Percentiles rank a stretch among this genome's conserved stretches.
phyloP scores from a whole-genome alignment of 2,888 invertebrate genomes.

The Macrostomum cliftonense region DNA sequence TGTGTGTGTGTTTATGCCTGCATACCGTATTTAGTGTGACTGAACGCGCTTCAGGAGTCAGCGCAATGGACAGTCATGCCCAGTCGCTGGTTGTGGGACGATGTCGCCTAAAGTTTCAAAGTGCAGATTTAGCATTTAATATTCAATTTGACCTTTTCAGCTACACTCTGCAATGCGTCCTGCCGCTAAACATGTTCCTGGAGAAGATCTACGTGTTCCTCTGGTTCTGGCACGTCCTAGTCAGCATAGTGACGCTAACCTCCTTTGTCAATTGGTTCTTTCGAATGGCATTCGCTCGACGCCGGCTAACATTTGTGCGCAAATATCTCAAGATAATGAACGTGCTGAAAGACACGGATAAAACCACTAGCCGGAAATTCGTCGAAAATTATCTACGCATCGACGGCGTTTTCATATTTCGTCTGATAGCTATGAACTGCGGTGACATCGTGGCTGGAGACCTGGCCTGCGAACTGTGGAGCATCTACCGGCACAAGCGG shows the following conservation, averaged over 20 bases:
- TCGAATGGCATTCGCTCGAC: constrained; percentile 18
- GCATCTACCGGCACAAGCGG: constrained; percentile 19
- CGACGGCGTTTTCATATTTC: constrained; percentile 32
- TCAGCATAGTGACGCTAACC: constrained; percentile 24
- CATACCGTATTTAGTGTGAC: too few relatives aligned
- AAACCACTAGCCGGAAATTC: constrained; percentile 30
- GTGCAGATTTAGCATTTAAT: too few relatives aligned
- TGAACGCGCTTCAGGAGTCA: too few relatives aligned
- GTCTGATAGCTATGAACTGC: constrained; percentile 20
- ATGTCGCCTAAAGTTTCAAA: too few relatives aligned
- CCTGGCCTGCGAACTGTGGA: constrained; percentile 19
- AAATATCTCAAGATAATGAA: constrained; percentile 39
- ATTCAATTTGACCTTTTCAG: background rate
- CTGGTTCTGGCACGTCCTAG: constrained; percentile 36
- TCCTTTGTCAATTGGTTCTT: constrained; percentile 27
- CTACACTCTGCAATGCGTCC: constrained; percentile 12
- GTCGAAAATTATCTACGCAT: constrained; percentile 31
- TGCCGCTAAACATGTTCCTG: constrained; percentile 12
- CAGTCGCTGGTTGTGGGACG: too few relatives aligned
- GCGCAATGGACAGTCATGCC: too few relatives aligned
- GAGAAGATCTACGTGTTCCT: constrained; percentile 34
- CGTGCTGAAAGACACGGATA: constrained; percentile 30
- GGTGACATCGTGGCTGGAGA: constrained; percentile 20
- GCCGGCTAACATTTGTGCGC: constrained; percentile 31
- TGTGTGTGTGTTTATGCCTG: too few relatives aligned